These are phyloP conservation scores for Elephantulus edwardii DNA, from an alignment of 2,113 vertebrate species.

Conservation along the genomic window DNA sequence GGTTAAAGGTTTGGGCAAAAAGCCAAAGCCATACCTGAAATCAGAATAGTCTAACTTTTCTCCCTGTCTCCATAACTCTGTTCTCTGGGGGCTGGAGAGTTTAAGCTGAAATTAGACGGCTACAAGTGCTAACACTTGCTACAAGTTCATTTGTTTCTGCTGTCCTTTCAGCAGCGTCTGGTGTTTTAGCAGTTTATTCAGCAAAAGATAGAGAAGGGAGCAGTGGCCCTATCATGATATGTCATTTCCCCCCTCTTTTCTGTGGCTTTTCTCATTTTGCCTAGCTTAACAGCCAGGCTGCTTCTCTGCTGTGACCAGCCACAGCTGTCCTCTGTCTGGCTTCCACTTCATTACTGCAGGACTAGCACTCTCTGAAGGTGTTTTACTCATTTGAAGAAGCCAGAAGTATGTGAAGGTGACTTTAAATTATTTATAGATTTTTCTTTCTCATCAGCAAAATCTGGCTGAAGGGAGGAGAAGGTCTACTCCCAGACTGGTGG, in stretches of 20 bases:
- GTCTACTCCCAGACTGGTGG: not conserved
- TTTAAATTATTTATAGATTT: not conserved
- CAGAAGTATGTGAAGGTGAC: not conserved
- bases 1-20: slow-evolving; percentile 41
- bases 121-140: slow-evolving; percentile 36
- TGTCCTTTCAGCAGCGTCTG: not conserved
- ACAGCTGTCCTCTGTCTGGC: not conserved
- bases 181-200: not conserved
- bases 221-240: not conserved
- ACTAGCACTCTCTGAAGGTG: not conserved
- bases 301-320: not conserved
- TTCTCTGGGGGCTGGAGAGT: not conserved
- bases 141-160: slow-evolving; percentile 28
- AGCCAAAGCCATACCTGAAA: slow-evolving; percentile 45
- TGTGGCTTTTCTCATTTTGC: not conserved
- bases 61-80: not conserved
- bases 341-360: not conserved
- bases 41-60: not conserved
- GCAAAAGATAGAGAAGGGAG: not conserved
- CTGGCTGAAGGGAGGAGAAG: not conserved
- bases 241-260: not conserved
- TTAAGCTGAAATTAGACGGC: slow-evolving; percentile 11
- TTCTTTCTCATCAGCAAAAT: not conserved
- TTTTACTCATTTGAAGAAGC: not conserved
- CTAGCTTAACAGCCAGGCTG: not conserved